Conservation (phyloP, 37 sponge, comb jelly and placozoan genomes). For the Ephydatia muelleri region DNA sequence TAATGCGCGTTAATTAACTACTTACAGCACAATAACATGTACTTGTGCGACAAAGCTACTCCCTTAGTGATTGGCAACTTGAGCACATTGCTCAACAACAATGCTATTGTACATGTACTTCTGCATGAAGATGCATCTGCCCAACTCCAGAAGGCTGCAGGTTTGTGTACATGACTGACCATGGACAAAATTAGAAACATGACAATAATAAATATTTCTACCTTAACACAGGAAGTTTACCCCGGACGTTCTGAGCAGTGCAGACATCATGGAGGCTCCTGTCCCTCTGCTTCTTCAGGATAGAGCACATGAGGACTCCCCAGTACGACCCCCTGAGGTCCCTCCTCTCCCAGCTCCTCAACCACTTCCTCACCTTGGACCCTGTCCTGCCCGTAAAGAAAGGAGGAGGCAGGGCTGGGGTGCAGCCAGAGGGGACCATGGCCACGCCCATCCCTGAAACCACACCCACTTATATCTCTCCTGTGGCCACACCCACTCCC, state of each 20-base stretch:
- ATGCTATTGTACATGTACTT: too few relatives aligned
- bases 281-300: constrained; percentile 51
- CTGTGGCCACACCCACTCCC: background rate
- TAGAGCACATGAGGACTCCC: constrained; percentile 80
- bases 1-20: too few relatives aligned
- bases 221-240: constrained; percentile 71
- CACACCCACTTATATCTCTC: background rate
- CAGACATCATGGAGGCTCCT: constrained; percentile 57
- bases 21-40: too few relatives aligned
- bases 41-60: too few relatives aligned
- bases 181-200: too few relatives aligned
- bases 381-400: background rate
- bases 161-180: too few relatives aligned
- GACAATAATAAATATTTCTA: too few relatives aligned
- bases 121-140: too few relatives aligned
- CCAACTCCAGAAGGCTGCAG: too few relatives aligned
- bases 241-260: constrained; percentile 42
- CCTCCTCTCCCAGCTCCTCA: constrained; percentile 20
- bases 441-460: background rate
- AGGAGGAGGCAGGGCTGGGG: background rate
- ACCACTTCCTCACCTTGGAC: constrained; percentile 45
- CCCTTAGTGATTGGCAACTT: too few relatives aligned
- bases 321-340: constrained; percentile 56
- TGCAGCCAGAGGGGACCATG: background rate
- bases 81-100: too few relatives aligned